Conservation (phyloP, 23 tunicate genomes). For the Phallusia fumigata region DNA sequence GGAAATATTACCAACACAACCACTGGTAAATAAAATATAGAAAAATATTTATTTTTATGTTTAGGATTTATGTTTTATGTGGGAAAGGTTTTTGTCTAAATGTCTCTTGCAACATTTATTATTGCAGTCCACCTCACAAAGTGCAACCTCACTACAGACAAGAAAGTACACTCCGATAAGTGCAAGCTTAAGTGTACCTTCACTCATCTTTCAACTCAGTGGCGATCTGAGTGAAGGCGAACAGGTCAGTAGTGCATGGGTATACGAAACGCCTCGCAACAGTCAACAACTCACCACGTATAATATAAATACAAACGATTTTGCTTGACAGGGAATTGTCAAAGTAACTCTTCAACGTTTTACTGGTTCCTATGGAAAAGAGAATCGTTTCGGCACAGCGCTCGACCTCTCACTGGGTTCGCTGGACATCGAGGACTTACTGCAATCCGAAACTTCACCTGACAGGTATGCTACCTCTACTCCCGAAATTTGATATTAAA, state of each 20-base stretch:
- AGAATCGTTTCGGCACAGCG: constrained; percentile 61
- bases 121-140: constrained; percentile 16
- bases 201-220: constrained; percentile 68
- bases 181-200: constrained; percentile 65
- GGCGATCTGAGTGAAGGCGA: constrained; percentile 90
- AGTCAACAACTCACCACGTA: too few relatives aligned
- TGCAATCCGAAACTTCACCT: constrained; percentile 35
- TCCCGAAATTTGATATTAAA: too few relatives aligned
- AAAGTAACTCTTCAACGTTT: constrained; percentile 76
- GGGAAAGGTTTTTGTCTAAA: background rate
- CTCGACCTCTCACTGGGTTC: constrained; percentile 83
- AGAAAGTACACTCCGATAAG: constrained; percentile 81
- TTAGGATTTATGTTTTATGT: background rate
- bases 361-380: constrained; percentile 63
- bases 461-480: too few relatives aligned
- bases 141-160: constrained; percentile 1
- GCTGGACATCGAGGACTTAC: constrained; percentile 78
- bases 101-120: background rate
- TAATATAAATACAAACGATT: too few relatives aligned
- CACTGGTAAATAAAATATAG: background rate
- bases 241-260: constrained; percentile 40
- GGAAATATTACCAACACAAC: constrained; percentile 7
- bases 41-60: too few relatives aligned
- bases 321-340: constrained; percentile 64
- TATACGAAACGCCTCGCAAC: too few relatives aligned